Base-by-base conservation (phyloP, 2,888 invertebrate species). In the Dugesia japonica region DNA sequence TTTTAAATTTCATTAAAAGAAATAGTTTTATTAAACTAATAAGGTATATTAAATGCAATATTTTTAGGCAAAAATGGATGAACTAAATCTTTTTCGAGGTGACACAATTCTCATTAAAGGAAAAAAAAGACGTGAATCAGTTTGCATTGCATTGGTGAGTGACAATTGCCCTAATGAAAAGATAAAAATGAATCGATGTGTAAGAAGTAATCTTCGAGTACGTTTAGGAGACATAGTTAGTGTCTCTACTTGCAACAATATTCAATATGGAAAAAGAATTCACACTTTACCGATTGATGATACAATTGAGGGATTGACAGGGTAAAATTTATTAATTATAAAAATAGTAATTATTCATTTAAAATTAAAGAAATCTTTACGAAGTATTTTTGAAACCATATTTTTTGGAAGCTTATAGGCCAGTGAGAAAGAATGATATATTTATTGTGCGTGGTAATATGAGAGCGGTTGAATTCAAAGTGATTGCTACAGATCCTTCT, bases 401-500 rank as follows among this genome's bases (percentile, higher is more conserved):
- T 86, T 98, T 98, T 87, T 87, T 97, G 86, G 98, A 99, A 86
- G 95, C 98, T 0, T 99, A 98, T 87, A 89, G 98, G 79, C 98
- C 98, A 0, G 91, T 99, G 81, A 93, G 94, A 84, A 95, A 94
- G 85, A 88, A 88, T 7, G 97, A 98, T 84, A 92, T 93, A 28
- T 98, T 98, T 85, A 89, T 95, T 83, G 94, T 97, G 23, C 90
- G 97, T 79, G 97, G 95, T 71, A 97, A 94, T 27, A 95, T 98
- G 97, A 88, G 97, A 80, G 94, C 94, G 0, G 94, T 99, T 4
- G 98, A 99, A 87, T 98, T 99, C 86, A 98, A 99, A 87, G 95
- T 98, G 74, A 93, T 98, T 56, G 94, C 97, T 85, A 97, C 97
- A 13, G 98, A 98, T 84, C 98, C 98, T 0, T 89, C 91, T 72